Conservation (phyloP, 2,888 invertebrate genomes). For the Gerris lacustris region DNA sequence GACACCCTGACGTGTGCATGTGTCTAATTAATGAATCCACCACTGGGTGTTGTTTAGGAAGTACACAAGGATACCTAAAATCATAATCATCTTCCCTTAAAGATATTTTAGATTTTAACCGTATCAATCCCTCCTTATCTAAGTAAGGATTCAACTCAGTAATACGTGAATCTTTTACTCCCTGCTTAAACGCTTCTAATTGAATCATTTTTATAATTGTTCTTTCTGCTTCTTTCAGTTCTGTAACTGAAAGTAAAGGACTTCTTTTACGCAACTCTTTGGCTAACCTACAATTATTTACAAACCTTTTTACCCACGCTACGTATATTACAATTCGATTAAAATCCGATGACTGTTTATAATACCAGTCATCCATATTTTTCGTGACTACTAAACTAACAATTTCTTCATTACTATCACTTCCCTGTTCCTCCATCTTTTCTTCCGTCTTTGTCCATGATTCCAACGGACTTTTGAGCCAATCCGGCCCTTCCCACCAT, state of each 20-base stretch:
- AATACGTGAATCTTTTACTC: background rate
- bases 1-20: background rate
- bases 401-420: background rate
- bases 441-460: constrained; percentile 12
- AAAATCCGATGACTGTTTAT: constrained; percentile 3
- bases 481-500: constrained; percentile 17
- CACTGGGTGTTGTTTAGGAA: background rate
- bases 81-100: background rate
- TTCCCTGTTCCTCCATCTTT: constrained; percentile 11
- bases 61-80: background rate
- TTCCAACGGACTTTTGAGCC: constrained; percentile 3
- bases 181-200: background rate
- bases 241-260: background rate
- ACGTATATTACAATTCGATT: constrained; percentile 14
- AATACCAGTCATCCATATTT: background rate
- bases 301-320: constrained; percentile 7
- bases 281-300: background rate
- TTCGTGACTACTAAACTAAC: background rate
- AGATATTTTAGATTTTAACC: background rate
- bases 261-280: background rate
- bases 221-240: background rate
- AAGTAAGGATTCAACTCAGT: background rate
- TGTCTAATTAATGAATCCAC: background rate
- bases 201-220: background rate
- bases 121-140: background rate